phyloP scores from a whole-genome alignment of 2,797 vertebrate genomes.

The Myiothlypis chrysogaster region DNA sequence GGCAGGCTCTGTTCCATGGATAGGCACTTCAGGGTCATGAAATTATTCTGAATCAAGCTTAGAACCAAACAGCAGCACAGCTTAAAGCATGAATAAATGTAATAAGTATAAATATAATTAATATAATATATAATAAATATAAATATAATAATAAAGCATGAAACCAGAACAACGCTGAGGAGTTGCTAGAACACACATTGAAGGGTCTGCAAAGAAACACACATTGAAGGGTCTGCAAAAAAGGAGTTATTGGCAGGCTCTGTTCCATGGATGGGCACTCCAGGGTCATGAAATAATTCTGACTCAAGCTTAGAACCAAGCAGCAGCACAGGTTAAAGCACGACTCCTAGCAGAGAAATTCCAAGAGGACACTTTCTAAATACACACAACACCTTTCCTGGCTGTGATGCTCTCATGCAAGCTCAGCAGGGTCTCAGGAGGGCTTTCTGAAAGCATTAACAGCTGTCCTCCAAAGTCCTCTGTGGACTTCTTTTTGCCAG shows the following conservation, averaged over 20 bases:
- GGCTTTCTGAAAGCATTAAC: background rate
- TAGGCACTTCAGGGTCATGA: background rate
- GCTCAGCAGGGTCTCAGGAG: background rate
- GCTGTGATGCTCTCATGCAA: background rate
- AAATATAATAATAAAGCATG: no score
- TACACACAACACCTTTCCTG: background rate
- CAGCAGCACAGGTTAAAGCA: background rate
- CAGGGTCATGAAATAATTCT: background rate
- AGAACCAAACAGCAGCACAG: background rate
- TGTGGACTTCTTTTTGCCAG: background rate
- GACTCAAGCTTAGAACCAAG: background rate
- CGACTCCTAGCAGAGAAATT: background rate
- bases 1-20: no score
- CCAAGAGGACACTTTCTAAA: background rate
- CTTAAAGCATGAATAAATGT: background rate
- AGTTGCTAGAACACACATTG: no score
- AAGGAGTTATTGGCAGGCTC: background rate
- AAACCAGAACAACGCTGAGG: no score
- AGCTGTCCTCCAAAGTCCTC: background rate
- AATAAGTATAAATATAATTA: no score
- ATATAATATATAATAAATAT: no score
- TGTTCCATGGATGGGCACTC: background rate
- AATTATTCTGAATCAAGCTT: background rate
- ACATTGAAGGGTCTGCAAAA: conserved; percentile 62
- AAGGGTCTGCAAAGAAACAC: no score